These are phyloP conservation scores for Lasioglossum leucozonium DNA, from an alignment of 2,888 invertebrate genomes.

Conservation along the genomic window DNA sequence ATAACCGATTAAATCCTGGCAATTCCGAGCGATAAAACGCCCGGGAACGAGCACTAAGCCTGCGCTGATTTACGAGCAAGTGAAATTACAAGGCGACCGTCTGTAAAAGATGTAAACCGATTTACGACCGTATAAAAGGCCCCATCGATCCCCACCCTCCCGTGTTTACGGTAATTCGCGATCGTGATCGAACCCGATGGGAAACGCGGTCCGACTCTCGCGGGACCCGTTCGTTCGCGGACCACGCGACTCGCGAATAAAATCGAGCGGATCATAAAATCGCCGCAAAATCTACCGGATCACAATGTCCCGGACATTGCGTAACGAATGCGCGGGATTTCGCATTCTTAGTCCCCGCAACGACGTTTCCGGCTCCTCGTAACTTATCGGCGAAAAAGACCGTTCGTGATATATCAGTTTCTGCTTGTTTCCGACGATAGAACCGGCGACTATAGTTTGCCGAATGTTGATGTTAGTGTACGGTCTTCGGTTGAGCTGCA, in stretches of 20 bases:
- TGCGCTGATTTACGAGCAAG: constrained; percentile 46
- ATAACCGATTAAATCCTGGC: constrained; percentile 37
- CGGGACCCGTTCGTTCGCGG: background rate
- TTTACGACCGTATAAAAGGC: constrained; percentile 44
- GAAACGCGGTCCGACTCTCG: background rate
- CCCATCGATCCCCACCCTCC: constrained; percentile 14
- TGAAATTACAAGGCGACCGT: constrained; percentile 35
- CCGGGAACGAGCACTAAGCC: constrained; percentile 27
- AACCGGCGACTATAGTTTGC: no score
- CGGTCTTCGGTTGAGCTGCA: no score
- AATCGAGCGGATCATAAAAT: constrained; percentile 13
- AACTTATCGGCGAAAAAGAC: background rate
- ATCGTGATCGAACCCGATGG: background rate
- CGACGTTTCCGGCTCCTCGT: background rate
- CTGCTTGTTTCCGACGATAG: no score
- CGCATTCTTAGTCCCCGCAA: background rate
- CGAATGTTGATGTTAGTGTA: no score
- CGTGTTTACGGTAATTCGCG: constrained; percentile 28
- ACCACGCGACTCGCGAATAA: constrained; percentile 13
- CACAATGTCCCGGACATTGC: background rate
- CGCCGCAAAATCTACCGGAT: background rate
- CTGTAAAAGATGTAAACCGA: constrained; percentile 50
- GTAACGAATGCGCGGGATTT: constrained; percentile 13
- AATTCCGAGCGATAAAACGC: constrained; percentile 41
- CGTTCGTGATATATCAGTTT: background rate